Base-by-base conservation (phyloP, 1,140 invertebrate species). In the Triops cancriformis region DNA sequence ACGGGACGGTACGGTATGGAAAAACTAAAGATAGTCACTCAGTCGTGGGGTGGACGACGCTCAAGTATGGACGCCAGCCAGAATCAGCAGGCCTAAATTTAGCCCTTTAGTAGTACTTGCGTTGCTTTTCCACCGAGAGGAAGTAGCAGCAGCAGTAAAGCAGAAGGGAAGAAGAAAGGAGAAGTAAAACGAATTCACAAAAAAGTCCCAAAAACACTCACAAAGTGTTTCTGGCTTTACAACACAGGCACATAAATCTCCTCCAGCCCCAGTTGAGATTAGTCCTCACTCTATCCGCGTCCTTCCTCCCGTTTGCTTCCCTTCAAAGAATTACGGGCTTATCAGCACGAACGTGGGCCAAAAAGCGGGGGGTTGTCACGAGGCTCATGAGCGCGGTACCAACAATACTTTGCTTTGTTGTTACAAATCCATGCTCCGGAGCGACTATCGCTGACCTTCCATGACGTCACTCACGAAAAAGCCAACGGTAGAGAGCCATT, bases 11-110 rank as follows among this genome's bases (percentile, higher is more conserved):
- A 64, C 23, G 51, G 51, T 18, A 64, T 23, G 51, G 51, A 64
- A 64, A 64, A 64, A 64, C 51, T 64, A 64, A 64, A 64, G 51
- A 64, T 64, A 64, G 51, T 64, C 51, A 64, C 51, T 64, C 51
- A 23, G 51, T 64, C 51, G 51, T 23, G 23, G 51, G 51, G 51
- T 64, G 51, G 51, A 64, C 31, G 31, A 37, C 51, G 51, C 51
- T 64, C 51, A 64, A 64, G 51, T 64, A 64, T 64, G 51, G 51
- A 64, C 23, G 51, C 51, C 23, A 64, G 51, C 51, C 51, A 64
- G 51, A 64, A 64, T 23, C 51, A 64, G 51, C 51, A 64, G 51
- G 51, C 51, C 51, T 64, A 64, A n/a, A 64, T 64, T 64, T 64
- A 64, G 51, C 51, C 51, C 51, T 23, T 64, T 18, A 18, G 51